phyloP scores from a whole-genome alignment of 1,140 invertebrate species.

The Chlorops oryzae region DNA sequence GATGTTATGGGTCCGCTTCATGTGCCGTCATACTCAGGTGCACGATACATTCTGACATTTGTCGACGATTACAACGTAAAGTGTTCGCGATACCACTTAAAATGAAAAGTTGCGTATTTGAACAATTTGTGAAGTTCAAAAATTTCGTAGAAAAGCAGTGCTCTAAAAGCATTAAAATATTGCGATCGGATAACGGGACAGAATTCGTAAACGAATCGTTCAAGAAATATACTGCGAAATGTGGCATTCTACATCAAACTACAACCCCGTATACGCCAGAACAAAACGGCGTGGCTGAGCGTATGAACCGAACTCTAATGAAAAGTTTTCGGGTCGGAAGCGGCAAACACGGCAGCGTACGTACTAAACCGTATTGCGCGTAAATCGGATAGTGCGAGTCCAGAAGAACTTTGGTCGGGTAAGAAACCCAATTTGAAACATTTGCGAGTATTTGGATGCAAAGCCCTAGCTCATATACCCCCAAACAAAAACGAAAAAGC shows the following conservation, averaged over 20 bases:
- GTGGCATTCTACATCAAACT: neutral
- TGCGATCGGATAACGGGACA: conserved; percentile 2
- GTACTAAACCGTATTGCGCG: conserved; percentile 9
- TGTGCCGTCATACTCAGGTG: conserved; percentile 15
- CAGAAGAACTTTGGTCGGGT: conserved; percentile 10
- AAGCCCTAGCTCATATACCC: conserved; percentile 16
- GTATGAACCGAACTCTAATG: conserved; percentile 6
- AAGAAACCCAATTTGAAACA: conserved; percentile 8
- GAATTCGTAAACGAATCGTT: neutral
- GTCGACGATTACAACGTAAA: conserved; percentile 48
- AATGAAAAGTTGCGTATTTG: conserved; percentile 1
- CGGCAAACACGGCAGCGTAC: conserved; percentile 31
- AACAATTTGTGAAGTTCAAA: conserved; percentile 35
- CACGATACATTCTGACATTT: conserved; percentile 30
- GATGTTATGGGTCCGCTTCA: conserved; percentile 50
- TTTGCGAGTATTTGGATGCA: conserved; percentile 10
- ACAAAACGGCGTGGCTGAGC: conserved; percentile 9
- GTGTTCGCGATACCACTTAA: conserved; percentile 30
- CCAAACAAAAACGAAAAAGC: conserved; percentile 16
- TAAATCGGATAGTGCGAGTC: neutral
- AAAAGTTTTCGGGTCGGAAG: conserved; percentile 45
- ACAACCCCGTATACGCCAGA: conserved; percentile 5
- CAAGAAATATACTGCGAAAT: neutral
- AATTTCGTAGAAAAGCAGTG: conserved; percentile 8
- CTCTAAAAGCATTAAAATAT: too few relatives aligned